Evolutionary conservation across 2,888 invertebrate genomes (phyloP), one percentile per base, ranked within the genome.

Genomic region (Germaria angustata): DNA sequence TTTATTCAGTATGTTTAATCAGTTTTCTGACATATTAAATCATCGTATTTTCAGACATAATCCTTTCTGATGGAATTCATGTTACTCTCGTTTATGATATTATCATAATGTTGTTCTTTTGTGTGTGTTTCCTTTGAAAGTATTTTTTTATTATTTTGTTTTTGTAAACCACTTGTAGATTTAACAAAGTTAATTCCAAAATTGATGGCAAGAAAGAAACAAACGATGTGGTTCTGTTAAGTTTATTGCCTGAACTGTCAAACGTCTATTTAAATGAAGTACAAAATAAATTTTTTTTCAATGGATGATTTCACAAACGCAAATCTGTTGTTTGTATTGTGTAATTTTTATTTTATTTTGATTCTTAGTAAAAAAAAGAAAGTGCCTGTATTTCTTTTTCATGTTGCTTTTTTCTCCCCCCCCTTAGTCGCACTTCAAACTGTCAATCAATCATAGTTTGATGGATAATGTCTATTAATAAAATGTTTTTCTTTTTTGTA

Each of bases 401-500:
- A n/a, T n/a, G n/a, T n/a, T n/a, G n/a, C n/a, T 15, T 13, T 1
- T 22, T 36, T 51, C 7, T 55, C 20, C 28, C 15, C 22, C 44
- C 11, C 28, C 13, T 55, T 8, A 53, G 24, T 15, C 66, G 7
- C 68, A 71, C 75, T 83, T 79, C 76, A 63, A 76, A 34, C 34
- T 80, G 84, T 83, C 84, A 84, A 79, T 84, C 84, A 81, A 82
- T 82, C 84, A 80, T 44, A 61, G 20, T 51, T 75, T 80, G 68
- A 78, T 78, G 75, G 66, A 76, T 66, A 73, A 78, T 73, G 63
- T 69, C 68, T 69, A 22, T 24, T 36, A 55, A 81, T 17, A 68
- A 63, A 55, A 68, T 13, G 28, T 55, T 32, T 71, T 66, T 57
- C 6, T 46, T 65, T 51, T 53, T 32, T 32, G 7, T 57, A 22